Evolutionary conservation across 2,797 vertebrate genomes (phyloP).

Genomic region (Urosaurus nigricauda): DNA sequence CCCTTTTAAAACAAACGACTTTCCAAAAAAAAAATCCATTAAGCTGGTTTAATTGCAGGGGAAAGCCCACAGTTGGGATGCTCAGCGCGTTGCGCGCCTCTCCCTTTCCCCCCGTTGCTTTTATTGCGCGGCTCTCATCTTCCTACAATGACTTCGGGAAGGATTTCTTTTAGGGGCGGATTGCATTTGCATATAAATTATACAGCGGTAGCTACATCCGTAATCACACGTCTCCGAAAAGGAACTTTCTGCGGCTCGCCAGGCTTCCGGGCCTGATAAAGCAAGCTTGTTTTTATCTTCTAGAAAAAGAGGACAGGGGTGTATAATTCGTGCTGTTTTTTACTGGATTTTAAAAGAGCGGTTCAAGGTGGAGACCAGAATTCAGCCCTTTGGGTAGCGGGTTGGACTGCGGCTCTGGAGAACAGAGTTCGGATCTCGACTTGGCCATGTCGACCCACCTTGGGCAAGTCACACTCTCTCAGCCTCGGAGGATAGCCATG

Average conservation of each 20-base stretch:
- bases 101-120: not conserved
- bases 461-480: too few species aligned
- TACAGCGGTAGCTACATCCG: not conserved
- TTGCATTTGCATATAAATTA: too few species aligned
- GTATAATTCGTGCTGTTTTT: not conserved
- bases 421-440: too few species aligned
- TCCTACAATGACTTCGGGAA: not conserved
- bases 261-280: not conserved
- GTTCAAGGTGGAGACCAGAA: too few species aligned
- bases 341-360: too few species aligned
- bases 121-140: constrained; percentile 25
- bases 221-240: not conserved
- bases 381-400: too few species aligned
- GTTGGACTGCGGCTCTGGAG: too few species aligned
- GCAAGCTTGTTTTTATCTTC: not conserved
- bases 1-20: constrained; percentile 54
- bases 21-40: constrained; percentile 55
- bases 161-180: not conserved
- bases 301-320: not conserved
- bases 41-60: constrained; percentile 46
- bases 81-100: constrained; percentile 41
- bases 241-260: not conserved
- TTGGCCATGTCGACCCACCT: too few species aligned
- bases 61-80: constrained; percentile 42
- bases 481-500: too few species aligned